Evolutionary conservation across 2,113 vertebrate species (phyloP).

Genomic region (Planiliza haematocheilus): DNA sequence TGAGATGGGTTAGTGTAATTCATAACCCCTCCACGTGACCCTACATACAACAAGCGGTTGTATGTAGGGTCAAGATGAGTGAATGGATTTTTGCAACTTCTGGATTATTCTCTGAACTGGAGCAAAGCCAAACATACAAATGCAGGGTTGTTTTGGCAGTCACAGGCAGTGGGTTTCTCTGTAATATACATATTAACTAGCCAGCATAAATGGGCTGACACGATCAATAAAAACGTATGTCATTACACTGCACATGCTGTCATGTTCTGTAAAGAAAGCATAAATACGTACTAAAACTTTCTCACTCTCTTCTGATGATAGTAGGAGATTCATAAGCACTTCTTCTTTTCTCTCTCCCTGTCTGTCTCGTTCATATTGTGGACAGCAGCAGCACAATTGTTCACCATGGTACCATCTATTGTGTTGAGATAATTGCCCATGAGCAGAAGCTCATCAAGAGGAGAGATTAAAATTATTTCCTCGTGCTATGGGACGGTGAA

Average conservation of each 20-base stretch:
- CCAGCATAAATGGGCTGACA: slow-evolving; percentile 13
- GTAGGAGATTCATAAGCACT: slow-evolving; percentile 28
- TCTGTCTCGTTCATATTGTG: slow-evolving; percentile 50
- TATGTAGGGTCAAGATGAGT: too few relatives aligned
- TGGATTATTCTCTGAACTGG: slow-evolving; percentile 1
- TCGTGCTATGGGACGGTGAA: slow-evolving; percentile 78
- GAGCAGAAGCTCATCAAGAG: slow-evolving; percentile 86
- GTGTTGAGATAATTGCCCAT: slow-evolving; percentile 84
- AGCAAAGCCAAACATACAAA: not conserved
- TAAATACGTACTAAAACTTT: slow-evolving; percentile 14
- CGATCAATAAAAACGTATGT: slow-evolving; percentile 13
- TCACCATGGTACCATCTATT: slow-evolving; percentile 80
- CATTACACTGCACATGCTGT: slow-evolving; percentile 31
- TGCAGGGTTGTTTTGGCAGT: not conserved
- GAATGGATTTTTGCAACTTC: not conserved
- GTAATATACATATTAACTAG: slow-evolving; percentile 8
- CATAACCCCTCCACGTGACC: too few relatives aligned
- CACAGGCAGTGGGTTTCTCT: not conserved
- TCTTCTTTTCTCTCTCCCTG: slow-evolving; percentile 2
- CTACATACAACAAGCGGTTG: too few relatives aligned
- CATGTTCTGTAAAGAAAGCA: slow-evolving; percentile 32
- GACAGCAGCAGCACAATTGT: slow-evolving; percentile 65
- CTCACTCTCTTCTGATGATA: not conserved
- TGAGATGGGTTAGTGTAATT: too few relatives aligned
- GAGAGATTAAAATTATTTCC: slow-evolving; percentile 86